phyloP scores from a whole-genome alignment of 2,888 invertebrate species.

The Resseliella maxima region DNA sequence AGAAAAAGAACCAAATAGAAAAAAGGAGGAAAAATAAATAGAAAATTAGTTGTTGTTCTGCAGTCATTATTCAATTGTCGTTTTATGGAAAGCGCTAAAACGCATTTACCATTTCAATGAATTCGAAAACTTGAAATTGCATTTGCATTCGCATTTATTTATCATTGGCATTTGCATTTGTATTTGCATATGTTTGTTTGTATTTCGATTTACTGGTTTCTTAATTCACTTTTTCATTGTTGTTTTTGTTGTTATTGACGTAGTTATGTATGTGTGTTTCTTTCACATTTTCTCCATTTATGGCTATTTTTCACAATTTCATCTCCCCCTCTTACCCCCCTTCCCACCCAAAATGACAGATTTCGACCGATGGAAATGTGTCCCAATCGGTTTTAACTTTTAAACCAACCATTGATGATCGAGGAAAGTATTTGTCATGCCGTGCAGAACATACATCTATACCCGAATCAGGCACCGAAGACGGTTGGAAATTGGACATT shows the following conservation, averaged over 20 bases:
- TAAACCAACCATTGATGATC: conserved; percentile 82
- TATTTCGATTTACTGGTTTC: background rate
- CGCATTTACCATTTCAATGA: background rate
- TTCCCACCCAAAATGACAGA: conserved; percentile 9
- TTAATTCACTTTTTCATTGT: conserved; percentile 28
- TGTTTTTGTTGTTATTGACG: background rate
- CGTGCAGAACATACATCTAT: conserved; percentile 81
- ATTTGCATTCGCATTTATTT: conserved; percentile 47
- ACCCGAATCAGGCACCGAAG: conserved; percentile 80
- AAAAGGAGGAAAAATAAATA: too few species aligned
- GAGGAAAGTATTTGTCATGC: conserved; percentile 81
- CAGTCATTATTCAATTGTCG: conserved; percentile 45
- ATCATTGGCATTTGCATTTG: background rate
- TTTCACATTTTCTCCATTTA: background rate
- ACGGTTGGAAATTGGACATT: conserved; percentile 84
- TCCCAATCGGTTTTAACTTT: conserved; percentile 83
- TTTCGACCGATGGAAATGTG: conserved; percentile 78
- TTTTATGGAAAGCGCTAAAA: background rate
- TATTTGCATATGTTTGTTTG: conserved; percentile 49
- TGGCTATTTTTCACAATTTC: too few species aligned
- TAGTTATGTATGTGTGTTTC: background rate
- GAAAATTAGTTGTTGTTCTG: conserved; percentile 18
- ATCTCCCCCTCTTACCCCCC: background rate
- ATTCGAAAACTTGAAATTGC: background rate
- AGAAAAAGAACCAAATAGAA: background rate